Evolutionary conservation across 2,797 vertebrate species (phyloP).

Genomic region (Anisognathus igniventris): DNA sequence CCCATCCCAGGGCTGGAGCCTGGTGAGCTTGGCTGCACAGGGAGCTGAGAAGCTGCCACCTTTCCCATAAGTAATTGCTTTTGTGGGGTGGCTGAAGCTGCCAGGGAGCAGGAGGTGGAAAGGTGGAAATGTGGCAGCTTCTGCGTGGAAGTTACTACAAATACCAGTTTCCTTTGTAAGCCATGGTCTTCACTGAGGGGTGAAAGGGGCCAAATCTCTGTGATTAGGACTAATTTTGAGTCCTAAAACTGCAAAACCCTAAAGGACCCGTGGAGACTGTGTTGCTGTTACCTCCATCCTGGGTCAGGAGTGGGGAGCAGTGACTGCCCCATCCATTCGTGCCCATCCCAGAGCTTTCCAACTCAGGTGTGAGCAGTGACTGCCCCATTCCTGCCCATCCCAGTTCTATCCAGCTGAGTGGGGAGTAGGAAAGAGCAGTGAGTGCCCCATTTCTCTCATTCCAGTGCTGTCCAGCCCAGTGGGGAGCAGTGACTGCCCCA

Average conservation of each 20-base stretch:
- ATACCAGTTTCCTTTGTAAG: neutral
- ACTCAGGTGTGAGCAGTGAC: too few relatives aligned
- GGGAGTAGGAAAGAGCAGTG: neutral
- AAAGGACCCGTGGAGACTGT: neutral
- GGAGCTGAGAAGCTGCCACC: neutral
- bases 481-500: neutral
- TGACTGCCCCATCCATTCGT: neutral
- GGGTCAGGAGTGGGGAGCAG: neutral
- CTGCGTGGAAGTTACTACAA: neutral
- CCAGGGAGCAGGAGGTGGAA: neutral
- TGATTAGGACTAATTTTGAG: neutral
- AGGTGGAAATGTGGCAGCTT: neutral
- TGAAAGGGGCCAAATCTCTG: neutral
- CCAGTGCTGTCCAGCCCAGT: too few relatives aligned
- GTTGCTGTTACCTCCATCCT: neutral
- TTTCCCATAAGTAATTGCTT: neutral
- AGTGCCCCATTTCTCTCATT: neutral
- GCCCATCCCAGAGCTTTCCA: too few relatives aligned
- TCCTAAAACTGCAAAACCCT: neutral
- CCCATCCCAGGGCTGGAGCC: neutral
- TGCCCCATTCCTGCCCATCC: too few relatives aligned
- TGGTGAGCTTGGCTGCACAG: rapidly evolving
- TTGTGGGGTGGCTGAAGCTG: neutral
- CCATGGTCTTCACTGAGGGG: neutral
- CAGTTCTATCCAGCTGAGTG: too few relatives aligned